Conservation (phyloP, 2,113 vertebrate species). For the Oncorhynchus masou region DNA sequence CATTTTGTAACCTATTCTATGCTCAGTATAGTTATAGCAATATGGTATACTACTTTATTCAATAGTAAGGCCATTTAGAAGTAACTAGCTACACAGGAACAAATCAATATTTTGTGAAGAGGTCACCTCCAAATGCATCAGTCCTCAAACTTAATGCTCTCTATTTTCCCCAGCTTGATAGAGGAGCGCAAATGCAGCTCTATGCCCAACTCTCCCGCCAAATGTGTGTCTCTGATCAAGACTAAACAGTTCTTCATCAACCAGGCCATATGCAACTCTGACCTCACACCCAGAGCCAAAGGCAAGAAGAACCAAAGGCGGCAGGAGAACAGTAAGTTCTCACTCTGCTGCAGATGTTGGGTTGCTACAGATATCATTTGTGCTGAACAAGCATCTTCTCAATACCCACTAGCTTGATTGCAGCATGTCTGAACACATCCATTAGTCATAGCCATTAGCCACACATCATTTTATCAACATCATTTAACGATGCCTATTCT, state of each 20-base stretch:
- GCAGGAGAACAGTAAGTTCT: slow-evolving; percentile 88
- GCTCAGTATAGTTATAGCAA: too few relatives aligned
- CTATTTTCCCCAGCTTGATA: slow-evolving; percentile 74
- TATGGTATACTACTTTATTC: too few relatives aligned
- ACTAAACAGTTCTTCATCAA: slow-evolving; percentile 92
- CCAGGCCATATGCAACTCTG: slow-evolving; percentile 94
- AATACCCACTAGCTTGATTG: background rate
- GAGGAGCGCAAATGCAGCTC: slow-evolving; percentile 79
- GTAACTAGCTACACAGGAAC: background rate
- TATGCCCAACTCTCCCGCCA: slow-evolving; percentile 78
- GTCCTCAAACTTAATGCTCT: background rate
- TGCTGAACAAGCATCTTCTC: too few relatives aligned
- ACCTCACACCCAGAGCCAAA: slow-evolving; percentile 90
- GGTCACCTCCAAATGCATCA: too few relatives aligned
- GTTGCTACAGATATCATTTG: background rate
- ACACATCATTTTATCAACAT: background rate
- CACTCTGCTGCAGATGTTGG: background rate
- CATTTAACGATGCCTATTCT: background rate
- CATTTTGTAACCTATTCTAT: too few relatives aligned
- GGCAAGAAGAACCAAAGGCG: slow-evolving; percentile 91
- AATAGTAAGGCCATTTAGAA: background rate
- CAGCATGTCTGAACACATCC: background rate
- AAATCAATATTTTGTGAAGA: background rate
- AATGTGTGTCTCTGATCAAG: slow-evolving; percentile 85
- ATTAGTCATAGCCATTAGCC: background rate